These are phyloP conservation scores for Drosophila yooni DNA, from an alignment of 2,888 invertebrate species.

Conservation along the genomic window DNA sequence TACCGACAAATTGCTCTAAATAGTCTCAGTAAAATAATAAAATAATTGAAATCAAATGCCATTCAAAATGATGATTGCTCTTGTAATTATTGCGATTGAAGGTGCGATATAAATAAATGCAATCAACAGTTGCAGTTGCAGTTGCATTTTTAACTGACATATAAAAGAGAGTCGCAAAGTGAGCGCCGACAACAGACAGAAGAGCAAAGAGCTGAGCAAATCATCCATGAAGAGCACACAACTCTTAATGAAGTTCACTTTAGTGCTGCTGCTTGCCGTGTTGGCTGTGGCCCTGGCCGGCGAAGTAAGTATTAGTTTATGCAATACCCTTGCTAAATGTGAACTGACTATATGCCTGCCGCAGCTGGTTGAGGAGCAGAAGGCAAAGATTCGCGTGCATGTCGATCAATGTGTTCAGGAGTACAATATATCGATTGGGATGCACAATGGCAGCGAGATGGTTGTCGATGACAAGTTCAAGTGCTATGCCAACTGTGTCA, in stretches of 20 bases:
- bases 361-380: constrained; percentile 67
- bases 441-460: constrained; percentile 62
- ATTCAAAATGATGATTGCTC: neutral
- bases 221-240: neutral
- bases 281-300: constrained; percentile 38
- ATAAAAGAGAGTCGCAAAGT: constrained; percentile 46
- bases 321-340: neutral
- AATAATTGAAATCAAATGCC: constrained; percentile 3
- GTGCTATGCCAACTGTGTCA: constrained; percentile 78
- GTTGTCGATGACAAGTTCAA: constrained; percentile 60
- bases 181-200: constrained; percentile 26
- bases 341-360: neutral
- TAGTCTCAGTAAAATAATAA: constrained; percentile 25
- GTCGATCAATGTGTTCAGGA: constrained; percentile 58
- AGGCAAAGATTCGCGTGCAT: constrained; percentile 44
- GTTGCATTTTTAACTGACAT: constrained; percentile 15
- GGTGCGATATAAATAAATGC: neutral
- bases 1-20: constrained; percentile 5
- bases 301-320: constrained; percentile 53
- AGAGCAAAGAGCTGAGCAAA: neutral
- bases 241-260: constrained; percentile 61
- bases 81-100: neutral
- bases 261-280: constrained; percentile 40
- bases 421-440: constrained; percentile 56
- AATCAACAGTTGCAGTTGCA: neutral